Conservation (phyloP, 30 jellyfish, hydroid and myxozoan genomes). For the Hydra vulgaris region DNA sequence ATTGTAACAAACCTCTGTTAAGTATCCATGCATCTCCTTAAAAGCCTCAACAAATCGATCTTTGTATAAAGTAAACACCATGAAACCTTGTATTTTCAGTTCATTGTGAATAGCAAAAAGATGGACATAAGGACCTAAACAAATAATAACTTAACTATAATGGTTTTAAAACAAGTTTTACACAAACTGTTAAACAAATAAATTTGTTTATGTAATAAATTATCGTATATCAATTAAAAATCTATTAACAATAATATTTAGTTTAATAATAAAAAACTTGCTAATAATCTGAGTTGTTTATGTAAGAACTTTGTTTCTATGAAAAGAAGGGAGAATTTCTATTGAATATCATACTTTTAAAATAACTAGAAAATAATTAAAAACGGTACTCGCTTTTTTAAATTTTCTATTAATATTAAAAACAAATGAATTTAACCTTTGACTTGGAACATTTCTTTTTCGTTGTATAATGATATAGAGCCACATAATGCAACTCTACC, state of each 20-base stretch:
- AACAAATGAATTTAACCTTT: not conserved
- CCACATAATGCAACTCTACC: conserved; percentile 72
- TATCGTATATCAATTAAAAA: no score
- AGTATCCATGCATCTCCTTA: conserved; percentile 53
- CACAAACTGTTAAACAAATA: no score
- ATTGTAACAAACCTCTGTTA: conserved; percentile 43
- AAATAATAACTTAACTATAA: not conserved
- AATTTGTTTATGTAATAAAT: no score
- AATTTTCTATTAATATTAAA: no score
- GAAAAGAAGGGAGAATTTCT: no score
- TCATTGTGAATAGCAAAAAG: conserved; percentile 52
- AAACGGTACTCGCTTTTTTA: no score
- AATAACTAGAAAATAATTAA: no score
- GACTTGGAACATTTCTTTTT: conserved; percentile 3
- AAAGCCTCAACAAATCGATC: conserved; percentile 38
- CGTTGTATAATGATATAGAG: conserved; percentile 45
- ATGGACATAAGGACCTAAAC: conserved; percentile 71
- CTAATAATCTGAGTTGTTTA: no score
- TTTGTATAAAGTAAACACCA: conserved; percentile 42
- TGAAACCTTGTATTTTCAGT: conserved; percentile 71
- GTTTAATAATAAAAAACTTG: no score
- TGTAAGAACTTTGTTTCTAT: no score
- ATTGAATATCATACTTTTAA: no score
- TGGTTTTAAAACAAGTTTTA: not conserved
- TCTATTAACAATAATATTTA: no score